Base-by-base conservation (phyloP, 2,888 invertebrate genomes). In the Matsumyia berberina region DNA sequence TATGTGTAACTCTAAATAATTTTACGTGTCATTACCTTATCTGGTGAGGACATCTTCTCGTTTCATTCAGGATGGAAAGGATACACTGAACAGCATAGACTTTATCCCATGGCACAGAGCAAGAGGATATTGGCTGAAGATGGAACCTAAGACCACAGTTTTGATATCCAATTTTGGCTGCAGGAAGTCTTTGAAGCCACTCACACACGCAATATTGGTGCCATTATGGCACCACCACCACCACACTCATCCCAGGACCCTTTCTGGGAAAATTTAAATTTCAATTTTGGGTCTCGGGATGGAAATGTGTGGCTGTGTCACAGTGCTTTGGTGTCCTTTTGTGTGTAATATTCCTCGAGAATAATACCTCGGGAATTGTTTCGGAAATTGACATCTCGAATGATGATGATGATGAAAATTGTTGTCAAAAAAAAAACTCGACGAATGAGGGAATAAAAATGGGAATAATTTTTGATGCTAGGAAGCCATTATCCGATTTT, bases 351-450 rank as follows among this genome's bases (percentile, higher is more conserved):
- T 53, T 39, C 39, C 0, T 42, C 39, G 49, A 11, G 39, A 49
- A 31, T 55, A 39, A 57, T 66, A 24, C 46, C 53, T 24, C 35
- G 44, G 66, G 66, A 66, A 58, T 58, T 66, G 76, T 39, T 49
- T 67, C 76, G 76, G 76, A 76, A 76, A 76, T 76, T 76, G 66
- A 49, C 76, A 57, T 66, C 37, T 57, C 46, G 64, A 46, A 57
- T 66, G 35, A 66, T 76, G 76, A 49, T 76, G 53, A 60, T 51
- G 72, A 19, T 24, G 24, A 19, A 39, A 42, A 39, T 31, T 24
- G 67, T 49, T 62, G 46, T 46, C 8, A n/a, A 17, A 35, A 35
- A 55, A 55, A 19, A 19, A 55, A 11, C 35, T 29, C 0, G 9
- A 9, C 9, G 35, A 35, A 35, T 35, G 35, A 0, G 0, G 42